Evolutionary conservation across 2,113 vertebrate genomes (phyloP).

Genomic region (Pionites leucogaster): DNA sequence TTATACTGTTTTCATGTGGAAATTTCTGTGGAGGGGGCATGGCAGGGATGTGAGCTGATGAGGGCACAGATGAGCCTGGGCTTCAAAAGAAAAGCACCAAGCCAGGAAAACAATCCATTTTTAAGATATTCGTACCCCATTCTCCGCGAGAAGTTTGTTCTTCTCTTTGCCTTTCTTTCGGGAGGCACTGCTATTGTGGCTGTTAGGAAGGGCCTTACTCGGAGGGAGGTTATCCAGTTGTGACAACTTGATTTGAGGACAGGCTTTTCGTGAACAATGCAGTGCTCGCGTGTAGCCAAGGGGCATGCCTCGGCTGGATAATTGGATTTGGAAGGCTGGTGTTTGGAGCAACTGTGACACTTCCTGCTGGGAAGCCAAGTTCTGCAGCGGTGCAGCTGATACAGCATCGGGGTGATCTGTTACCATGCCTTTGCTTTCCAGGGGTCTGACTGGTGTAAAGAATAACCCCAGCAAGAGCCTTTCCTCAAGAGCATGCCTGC

Average conservation of each 20-base stretch:
- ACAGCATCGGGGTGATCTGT: not conserved
- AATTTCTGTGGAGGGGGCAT: not conserved
- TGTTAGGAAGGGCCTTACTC: not conserved
- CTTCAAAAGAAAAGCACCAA: not conserved
- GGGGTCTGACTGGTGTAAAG: not conserved
- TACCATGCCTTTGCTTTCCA: not conserved
- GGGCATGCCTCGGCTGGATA: not conserved
- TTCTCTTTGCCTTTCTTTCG: not conserved
- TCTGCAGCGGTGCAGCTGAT: not conserved
- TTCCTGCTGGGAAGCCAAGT: not conserved
- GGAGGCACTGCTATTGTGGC: accelerated
- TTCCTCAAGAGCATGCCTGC: not conserved
- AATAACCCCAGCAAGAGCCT: not conserved
- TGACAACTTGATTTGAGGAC: not conserved
- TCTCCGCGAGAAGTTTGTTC: not conserved
- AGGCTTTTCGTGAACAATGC: not conserved
- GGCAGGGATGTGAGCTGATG: not conserved
- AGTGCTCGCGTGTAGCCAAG: not conserved
- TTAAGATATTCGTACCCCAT: accelerated
- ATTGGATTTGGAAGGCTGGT: not conserved
- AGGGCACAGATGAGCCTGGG: not conserved
- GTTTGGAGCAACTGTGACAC: not conserved
- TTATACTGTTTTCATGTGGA: not conserved
- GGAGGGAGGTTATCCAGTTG: not conserved
- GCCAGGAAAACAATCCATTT: not conserved